Evolutionary conservation across 2,888 invertebrate genomes (phyloP), one percentile per base, ranked within the genome.

Genomic region (Anagyrus pseudococci): DNA sequence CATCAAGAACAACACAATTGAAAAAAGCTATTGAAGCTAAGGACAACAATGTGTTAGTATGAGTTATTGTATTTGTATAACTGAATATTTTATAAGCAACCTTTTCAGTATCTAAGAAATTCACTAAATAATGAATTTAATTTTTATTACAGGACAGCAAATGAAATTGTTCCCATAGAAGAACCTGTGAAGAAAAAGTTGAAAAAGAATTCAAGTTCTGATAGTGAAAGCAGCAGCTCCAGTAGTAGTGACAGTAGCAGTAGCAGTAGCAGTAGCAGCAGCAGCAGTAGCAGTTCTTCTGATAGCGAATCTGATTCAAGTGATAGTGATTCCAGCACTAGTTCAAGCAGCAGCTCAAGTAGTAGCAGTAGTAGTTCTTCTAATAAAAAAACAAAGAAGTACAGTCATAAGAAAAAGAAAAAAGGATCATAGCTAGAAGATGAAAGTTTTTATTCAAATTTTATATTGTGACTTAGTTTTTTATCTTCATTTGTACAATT

Each of bases 1-100:
- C 89, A 4, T 94, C 96, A 0, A 87, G 96, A 58, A 93, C 95
- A 1, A 88, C 90, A 70, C 86, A 90, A 65, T 81, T 96, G 68
- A 91, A 89, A 73, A 94, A 88, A 75, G 80, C 84, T 57, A 64
- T 89, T 66, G 87, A 88, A 71, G 73, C 82, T 33, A 82, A 82
- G 69, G 82, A 81, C 64, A 72, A 70, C n/a, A 69, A 71, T 62
- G 61, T 50, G 80, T 79, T 75, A 69, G 68, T 67, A 52, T 48
- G n/a, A n/a, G n/a, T n/a, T n/a, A n/a, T n/a, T n/a, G n/a, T n/a
- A n/a, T n/a, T n/a, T n/a, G n/a, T n/a, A n/a, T n/a, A n/a, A n/a
- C n/a, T 78, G 74, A 67, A 71, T 64, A 40, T 33, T 23, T 33
- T 55, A 22, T 54, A 43, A 40, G n/a, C 46, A 48, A 40, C 13